A percentile compares a stretch with the other conserved stretches of the same genome.
phyloP scores from a whole-genome alignment of 1,140 invertebrate species.

The Caenorhabditis remanei region DNA sequence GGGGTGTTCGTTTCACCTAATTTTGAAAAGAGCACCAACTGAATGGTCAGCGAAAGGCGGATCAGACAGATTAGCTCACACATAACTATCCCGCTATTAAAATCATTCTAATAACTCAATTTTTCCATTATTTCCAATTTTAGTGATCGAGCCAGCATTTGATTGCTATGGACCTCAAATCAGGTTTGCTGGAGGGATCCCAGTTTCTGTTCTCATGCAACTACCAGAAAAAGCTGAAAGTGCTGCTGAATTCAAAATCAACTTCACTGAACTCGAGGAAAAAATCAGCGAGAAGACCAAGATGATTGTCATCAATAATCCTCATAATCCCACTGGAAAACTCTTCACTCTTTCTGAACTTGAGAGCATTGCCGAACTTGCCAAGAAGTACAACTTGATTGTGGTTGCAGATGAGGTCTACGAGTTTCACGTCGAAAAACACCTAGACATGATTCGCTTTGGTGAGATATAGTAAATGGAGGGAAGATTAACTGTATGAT shows the following conservation, averaged over 20 bases:
- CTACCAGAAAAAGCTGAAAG: conserved; percentile 80
- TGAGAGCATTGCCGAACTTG: conserved; percentile 83
- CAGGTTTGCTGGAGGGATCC: conserved; percentile 86
- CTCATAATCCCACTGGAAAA: conserved; percentile 78
- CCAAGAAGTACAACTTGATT: conserved; percentile 91
- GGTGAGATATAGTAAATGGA: conserved; percentile 80
- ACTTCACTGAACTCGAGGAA: conserved; percentile 85
- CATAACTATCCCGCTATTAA: too few relatives aligned
- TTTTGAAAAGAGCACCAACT: too few relatives aligned
- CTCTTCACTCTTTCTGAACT: conserved; percentile 81
- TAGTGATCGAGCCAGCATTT: conserved; percentile 97
- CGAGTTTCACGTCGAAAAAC: conserved; percentile 92
- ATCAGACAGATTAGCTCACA: too few relatives aligned
- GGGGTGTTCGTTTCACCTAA: too few relatives aligned
- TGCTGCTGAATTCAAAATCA: conserved; percentile 90
- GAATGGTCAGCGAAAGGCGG: too few relatives aligned
- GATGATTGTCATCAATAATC: conserved; percentile 89
- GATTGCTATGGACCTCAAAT: conserved; percentile 98
- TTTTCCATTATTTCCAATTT: conserved; percentile 79
- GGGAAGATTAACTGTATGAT: neutral
- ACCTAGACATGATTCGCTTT: conserved; percentile 89
- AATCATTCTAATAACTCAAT: too few relatives aligned
- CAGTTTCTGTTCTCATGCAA: conserved; percentile 89
- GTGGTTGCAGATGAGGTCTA: conserved; percentile 97
- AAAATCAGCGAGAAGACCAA: conserved; percentile 92